Percentiles rank a stretch among this genome's conserved stretches.
Evolutionary conservation across 1,140 invertebrate species (phyloP).

Genomic region (Macrotrachela quadricornifera): DNA sequence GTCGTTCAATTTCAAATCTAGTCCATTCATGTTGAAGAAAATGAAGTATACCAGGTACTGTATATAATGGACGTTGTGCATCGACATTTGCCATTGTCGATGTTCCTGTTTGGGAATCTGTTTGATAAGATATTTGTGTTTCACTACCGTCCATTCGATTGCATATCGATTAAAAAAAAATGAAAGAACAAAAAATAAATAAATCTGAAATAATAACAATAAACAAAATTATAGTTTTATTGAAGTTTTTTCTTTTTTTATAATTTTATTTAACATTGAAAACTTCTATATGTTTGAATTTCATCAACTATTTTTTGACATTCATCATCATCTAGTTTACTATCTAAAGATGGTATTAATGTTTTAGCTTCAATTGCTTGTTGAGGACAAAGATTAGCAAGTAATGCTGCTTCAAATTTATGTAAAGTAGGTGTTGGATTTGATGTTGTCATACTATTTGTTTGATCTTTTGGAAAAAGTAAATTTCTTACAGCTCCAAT

Average conservation of each 20-base stretch:
- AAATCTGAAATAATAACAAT: not conserved
- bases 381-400: slow-evolving; percentile 92
- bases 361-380: slow-evolving; percentile 90
- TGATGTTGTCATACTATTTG: not conserved
- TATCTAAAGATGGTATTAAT: slow-evolving; percentile 73
- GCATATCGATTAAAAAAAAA: no score
- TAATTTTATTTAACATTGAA: slow-evolving; percentile 58
- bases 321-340: slow-evolving; percentile 83
- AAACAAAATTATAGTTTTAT: not conserved
- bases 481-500: slow-evolving; percentile 62
- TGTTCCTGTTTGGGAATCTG: no score
- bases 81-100: no score
- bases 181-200: no score
- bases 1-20: slow-evolving; percentile 87
- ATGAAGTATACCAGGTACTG: slow-evolving; percentile 93
- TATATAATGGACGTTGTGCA: slow-evolving; percentile 39
- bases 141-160: no score
- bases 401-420: slow-evolving; percentile 88
- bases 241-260: no score
- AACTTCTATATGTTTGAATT: slow-evolving; percentile 85
- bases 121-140: no score
- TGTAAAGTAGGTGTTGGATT: slow-evolving; percentile 45
- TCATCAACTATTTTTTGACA: slow-evolving; percentile 75
- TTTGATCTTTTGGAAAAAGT: not conserved
- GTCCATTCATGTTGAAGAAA: slow-evolving; percentile 99